A percentile compares a stretch with the other conserved stretches of the same genome.
Conservation (phyloP, 2,113 vertebrate species). For the Oncorhynchus clarkii region DNA sequence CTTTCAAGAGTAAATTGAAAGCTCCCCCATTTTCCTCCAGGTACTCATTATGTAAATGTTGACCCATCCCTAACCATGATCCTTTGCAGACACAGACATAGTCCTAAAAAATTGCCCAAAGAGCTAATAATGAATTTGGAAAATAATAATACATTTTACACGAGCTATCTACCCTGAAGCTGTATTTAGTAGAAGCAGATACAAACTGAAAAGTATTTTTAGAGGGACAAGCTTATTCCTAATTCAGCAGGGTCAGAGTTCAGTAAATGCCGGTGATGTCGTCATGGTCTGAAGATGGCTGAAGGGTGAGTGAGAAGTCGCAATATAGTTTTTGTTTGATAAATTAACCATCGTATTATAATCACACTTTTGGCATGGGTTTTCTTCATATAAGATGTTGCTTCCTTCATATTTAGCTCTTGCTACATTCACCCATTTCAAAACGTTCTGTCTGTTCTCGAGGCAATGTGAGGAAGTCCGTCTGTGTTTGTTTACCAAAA, state of each 20-base stretch:
- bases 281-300: conserved; percentile 93
- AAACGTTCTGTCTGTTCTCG: conserved; percentile 7
- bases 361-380: neutral
- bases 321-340: conserved; percentile 45
- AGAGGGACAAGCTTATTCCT: neutral
- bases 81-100: no score
- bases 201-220: no score
- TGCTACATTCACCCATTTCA: rapidly evolving
- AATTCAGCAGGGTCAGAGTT: conserved; percentile 71
- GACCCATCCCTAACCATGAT: no score
- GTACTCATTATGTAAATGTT: no score
- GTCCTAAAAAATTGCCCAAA: no score
- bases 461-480: conserved; percentile 12
- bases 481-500: conserved; percentile 75
- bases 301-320: conserved; percentile 85
- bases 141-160: no score
- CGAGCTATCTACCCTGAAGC: no score
- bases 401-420: no score
- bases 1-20: no score
- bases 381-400: neutral
- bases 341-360: neutral
- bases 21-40: no score
- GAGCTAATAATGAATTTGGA: no score
- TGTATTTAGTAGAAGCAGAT: no score
- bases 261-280: conserved; percentile 85